Conservation (phyloP, 2,113 vertebrate genomes). For the Puffinus mauretanicus region DNA sequence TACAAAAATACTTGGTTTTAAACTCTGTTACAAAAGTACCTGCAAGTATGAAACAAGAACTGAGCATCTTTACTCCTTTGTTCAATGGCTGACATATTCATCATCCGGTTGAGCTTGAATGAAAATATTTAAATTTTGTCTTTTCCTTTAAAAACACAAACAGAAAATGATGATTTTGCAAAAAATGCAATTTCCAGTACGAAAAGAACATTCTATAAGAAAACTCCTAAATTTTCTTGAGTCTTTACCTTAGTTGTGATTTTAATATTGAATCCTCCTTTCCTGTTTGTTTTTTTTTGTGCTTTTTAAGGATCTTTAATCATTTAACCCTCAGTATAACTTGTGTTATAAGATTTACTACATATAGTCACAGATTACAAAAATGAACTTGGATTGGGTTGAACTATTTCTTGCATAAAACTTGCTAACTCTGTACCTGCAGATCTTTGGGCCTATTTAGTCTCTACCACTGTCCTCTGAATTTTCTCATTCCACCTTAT, state of each 20-base stretch:
- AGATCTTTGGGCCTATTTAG: neutral
- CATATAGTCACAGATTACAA: neutral
- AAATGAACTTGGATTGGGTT: neutral
- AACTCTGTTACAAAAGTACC: neutral
- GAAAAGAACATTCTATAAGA: neutral
- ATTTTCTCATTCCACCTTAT: neutral
- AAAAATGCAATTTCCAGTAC: neutral
- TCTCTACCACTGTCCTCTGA: neutral
- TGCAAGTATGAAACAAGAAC: neutral
- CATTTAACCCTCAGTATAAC: neutral
- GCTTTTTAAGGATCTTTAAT: neutral
- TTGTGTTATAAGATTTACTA: neutral
- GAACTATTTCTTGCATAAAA: neutral
- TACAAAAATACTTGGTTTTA: neutral
- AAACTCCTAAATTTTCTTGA: neutral
- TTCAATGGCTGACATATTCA: neutral
- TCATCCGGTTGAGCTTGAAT: neutral
- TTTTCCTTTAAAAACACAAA: neutral
- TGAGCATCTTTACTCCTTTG: neutral
- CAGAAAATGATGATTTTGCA: neutral
- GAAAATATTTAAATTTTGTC: neutral
- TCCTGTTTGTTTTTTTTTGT: neutral
- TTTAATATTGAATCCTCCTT: neutral
- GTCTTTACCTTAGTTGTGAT: neutral
- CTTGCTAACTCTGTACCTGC: fast-evolving